Conservation (phyloP, 2,797 vertebrate species). For the Hydrolagus colliei region DNA sequence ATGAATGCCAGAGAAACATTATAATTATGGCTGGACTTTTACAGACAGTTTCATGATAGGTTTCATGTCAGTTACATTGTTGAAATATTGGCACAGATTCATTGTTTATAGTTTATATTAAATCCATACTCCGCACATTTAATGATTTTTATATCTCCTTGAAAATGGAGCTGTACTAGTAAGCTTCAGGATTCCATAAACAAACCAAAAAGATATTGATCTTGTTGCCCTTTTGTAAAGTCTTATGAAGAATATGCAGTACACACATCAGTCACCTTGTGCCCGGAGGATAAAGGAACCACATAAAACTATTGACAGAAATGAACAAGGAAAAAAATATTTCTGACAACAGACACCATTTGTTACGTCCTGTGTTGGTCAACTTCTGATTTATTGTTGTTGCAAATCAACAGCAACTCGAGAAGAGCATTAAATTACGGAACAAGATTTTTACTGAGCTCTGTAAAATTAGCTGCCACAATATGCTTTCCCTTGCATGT, state of each 20-base stretch:
- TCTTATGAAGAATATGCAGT: constrained; percentile 53
- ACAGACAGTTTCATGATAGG: background rate
- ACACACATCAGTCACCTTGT: constrained; percentile 48
- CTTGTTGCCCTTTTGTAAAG: constrained; percentile 59
- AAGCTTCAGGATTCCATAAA: constrained; percentile 75
- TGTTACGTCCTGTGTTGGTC: constrained; percentile 2
- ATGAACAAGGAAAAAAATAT: background rate
- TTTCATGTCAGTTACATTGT: background rate
- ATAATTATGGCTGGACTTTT: background rate
- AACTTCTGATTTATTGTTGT: constrained; percentile 24
- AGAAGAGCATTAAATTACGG: constrained; percentile 6
- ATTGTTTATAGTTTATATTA: constrained; percentile 40
- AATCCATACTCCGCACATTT: constrained; percentile 61
- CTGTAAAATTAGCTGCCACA: background rate
- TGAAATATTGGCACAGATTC: constrained; percentile 12
- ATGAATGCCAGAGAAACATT: background rate
- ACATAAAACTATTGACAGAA: constrained; percentile 23
- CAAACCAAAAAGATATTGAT: constrained; percentile 73
- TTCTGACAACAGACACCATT: background rate
- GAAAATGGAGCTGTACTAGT: constrained; percentile 68
- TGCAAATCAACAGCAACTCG: background rate
- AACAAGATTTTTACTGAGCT: background rate
- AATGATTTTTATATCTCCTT: constrained; percentile 65
- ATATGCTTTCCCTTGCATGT: background rate
- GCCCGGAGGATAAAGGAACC: constrained; percentile 42